phyloP scores from a whole-genome alignment of 2,113 vertebrate genomes.

The Alectura lathami region DNA sequence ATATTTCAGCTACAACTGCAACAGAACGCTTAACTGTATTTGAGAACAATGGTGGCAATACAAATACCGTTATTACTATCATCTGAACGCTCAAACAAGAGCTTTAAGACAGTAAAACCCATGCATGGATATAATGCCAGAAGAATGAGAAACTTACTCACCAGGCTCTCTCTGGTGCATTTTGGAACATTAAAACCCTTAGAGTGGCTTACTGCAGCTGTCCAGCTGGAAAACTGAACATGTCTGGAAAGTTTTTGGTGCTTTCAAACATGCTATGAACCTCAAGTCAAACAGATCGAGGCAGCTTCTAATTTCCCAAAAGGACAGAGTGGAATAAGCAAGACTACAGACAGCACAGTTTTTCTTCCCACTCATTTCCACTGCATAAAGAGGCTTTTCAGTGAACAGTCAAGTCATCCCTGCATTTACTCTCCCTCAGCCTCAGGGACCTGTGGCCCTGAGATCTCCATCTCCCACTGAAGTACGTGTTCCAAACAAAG shows the following conservation, averaged over 20 bases:
- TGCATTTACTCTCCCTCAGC: neutral
- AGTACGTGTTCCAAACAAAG: neutral
- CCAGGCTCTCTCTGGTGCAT: neutral
- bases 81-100: neutral
- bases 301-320: neutral
- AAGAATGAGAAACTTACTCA: neutral
- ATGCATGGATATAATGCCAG: neutral
- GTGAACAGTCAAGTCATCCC: neutral
- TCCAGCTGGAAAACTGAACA: neutral
- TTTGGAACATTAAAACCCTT: neutral
- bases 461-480: neutral
- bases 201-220: neutral
- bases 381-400: neutral
- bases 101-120: neutral
- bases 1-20: neutral
- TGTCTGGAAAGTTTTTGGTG: neutral
- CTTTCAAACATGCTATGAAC: neutral
- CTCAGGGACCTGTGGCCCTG: neutral
- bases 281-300: neutral
- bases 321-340: neutral
- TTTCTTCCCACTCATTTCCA: neutral
- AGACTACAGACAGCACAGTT: neutral
- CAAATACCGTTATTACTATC: neutral
- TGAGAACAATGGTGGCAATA: neutral
- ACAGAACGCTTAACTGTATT: neutral